Evolutionary conservation across 1,140 invertebrate species (phyloP).

Genomic region (Hylyphantes graminicola): DNA sequence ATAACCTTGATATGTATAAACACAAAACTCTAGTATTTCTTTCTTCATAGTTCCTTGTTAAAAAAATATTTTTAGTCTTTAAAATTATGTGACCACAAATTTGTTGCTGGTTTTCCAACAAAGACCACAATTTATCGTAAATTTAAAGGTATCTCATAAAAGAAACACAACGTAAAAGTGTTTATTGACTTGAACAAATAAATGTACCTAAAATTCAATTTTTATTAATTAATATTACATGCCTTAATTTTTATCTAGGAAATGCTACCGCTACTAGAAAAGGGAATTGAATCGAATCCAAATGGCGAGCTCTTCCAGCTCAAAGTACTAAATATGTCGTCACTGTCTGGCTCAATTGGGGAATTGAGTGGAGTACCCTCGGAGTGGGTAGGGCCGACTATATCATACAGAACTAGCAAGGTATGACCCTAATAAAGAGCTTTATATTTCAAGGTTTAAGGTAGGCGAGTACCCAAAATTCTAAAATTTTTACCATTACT

Average conservation of each 20-base stretch:
- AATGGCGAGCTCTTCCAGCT: too few species aligned
- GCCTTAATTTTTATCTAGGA: neutral
- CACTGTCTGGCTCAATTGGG: neutral
- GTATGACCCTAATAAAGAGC: neutral
- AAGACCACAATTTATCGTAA: neutral
- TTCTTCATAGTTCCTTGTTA: too few species aligned
- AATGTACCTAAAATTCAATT: neutral
- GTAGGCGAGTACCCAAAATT: too few species aligned
- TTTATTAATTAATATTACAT: neutral
- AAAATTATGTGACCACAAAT: neutral
- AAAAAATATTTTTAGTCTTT: too few species aligned
- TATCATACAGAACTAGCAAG: conserved; percentile 3
- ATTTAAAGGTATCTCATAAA: neutral
- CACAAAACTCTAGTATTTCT: too few species aligned
- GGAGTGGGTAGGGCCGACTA: neutral
- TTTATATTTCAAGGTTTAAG: too few species aligned
- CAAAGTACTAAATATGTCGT: conserved; percentile 1
- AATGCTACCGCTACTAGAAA: conserved; percentile 5
- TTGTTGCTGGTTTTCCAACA: neutral
- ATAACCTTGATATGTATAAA: too few species aligned
- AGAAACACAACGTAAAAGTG: neutral
- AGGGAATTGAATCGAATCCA: neutral
- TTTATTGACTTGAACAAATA: neutral
- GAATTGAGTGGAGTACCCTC: neutral
- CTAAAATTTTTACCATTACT: too few species aligned